These are phyloP conservation scores for Bembecia ichneumoniformis DNA, from an alignment of 2,888 invertebrate species.

Conservation along the genomic window DNA sequence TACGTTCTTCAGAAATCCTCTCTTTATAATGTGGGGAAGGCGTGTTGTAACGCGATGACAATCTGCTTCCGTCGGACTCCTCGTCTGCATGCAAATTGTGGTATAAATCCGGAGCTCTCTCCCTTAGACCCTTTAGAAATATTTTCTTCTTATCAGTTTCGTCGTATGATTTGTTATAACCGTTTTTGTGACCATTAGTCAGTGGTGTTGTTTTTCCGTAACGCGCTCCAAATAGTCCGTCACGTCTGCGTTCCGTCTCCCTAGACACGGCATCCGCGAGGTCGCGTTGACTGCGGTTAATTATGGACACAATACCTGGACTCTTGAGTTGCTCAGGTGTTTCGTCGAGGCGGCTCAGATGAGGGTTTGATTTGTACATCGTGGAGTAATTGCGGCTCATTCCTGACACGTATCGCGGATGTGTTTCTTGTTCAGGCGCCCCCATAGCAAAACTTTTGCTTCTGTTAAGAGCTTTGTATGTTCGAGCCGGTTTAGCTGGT, in stretches of 20 bases:
- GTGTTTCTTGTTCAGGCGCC: conserved; percentile 69
- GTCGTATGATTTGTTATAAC: conserved; percentile 54
- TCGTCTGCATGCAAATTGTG: conserved; percentile 79
- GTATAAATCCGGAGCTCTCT: conserved; percentile 80
- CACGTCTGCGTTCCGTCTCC: conserved; percentile 65
- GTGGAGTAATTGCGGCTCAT: conserved; percentile 66
- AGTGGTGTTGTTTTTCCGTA: conserved; percentile 70
- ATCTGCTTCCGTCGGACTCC: conserved; percentile 62
- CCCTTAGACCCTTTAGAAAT: conserved; percentile 78
- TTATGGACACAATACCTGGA: conserved; percentile 88
- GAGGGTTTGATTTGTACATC: conserved; percentile 85
- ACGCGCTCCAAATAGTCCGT: conserved; percentile 69
- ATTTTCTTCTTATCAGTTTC: conserved; percentile 76
- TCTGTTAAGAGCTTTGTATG: conserved; percentile 82
- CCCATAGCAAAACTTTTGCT: conserved; percentile 91
- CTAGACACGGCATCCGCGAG: conserved; percentile 75
- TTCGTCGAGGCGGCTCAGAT: conserved; percentile 79
- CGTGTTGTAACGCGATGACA: conserved; percentile 57
- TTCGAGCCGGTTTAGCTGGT: conserved; percentile 84
- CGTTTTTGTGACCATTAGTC: conserved; percentile 62
- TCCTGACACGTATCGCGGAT: conserved; percentile 57
- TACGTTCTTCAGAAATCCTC: conserved; percentile 56
- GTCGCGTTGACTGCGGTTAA: conserved; percentile 87
- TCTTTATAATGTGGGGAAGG: conserved; percentile 66
- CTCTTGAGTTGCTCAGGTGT: conserved; percentile 83